Base-by-base conservation (phyloP, 2,797 vertebrate genomes). In the Lacerta agilis region DNA sequence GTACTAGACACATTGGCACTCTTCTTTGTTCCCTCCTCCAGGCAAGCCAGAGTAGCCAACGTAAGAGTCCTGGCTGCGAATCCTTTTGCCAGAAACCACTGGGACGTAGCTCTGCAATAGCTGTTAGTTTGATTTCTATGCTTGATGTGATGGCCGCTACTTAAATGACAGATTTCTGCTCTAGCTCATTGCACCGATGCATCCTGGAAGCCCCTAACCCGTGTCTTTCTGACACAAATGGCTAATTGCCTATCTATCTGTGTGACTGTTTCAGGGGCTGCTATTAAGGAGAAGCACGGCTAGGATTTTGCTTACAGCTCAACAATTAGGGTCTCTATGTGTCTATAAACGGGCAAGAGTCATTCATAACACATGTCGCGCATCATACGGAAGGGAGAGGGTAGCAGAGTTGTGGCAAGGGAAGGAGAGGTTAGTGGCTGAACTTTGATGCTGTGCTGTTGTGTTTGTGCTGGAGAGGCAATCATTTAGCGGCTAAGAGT, bases 271-370 rank as follows among this genome's bases (percentile, higher is more conserved):
- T 94, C 92, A 90, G 91, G 45, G 79, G 49, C 86, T 90, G 85
- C 43, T 78, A 43, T 90, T 79, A 75, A n/a, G 67, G 64, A 83
- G 79, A 23, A 88, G 29, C 82, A 73, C 79, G 88, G 85, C 90
- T 79, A 90, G 92, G 94, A 85, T 66, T 89, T 91, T 94, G 79
- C 90, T 87, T 76, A 87, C 83, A 87, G 83, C 92, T 91, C 94
- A 94, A 93, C 90, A 94, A 92, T 95, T 90, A 78, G 83, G 33
- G 90, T 29, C 61, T 88, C 3, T 78, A 8, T 49, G 18, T 69
- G 36, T 83, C 15, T 81, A n/a, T 82, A 18, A 79, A 55, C 23
- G 5, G 49, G 43, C 25, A 61, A 61, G 79, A 17, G 55, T 43
- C 55, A 82, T 87, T 82, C 55, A 43, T 71, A 88, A 78, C 27